Conservation (phyloP, 2,797 vertebrate species). For the Molossus alvarezi region DNA sequence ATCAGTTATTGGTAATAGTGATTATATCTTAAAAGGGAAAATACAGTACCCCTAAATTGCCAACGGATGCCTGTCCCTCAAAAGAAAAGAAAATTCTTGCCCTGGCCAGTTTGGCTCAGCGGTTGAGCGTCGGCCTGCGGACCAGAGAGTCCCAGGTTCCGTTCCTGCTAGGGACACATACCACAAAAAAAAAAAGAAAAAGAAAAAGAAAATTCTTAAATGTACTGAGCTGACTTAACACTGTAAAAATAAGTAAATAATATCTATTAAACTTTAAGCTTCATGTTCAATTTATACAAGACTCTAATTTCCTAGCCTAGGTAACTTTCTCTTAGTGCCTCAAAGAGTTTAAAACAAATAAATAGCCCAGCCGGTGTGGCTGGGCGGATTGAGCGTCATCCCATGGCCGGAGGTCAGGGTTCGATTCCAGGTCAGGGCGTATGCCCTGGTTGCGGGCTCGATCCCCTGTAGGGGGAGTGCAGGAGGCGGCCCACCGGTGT, state of each 20-base stretch:
- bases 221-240: slow-evolving; percentile 24
- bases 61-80: background rate
- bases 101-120: too few relatives aligned
- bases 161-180: too few relatives aligned
- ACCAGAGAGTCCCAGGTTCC: too few relatives aligned
- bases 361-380: too few relatives aligned
- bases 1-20: background rate
- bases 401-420: too few relatives aligned
- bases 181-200: background rate
- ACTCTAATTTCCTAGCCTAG: background rate
- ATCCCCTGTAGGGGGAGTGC: too few relatives aligned
- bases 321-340: background rate
- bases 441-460: too few relatives aligned
- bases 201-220: slow-evolving; percentile 60
- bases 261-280: background rate
- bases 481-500: too few relatives aligned
- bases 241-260: slow-evolving; percentile 45
- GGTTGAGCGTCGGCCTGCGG: too few relatives aligned
- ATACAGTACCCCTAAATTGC: slow-evolving; percentile 1
- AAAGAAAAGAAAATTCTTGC: slow-evolving; percentile 53
- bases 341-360: background rate
- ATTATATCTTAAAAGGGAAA: background rate
- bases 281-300: slow-evolving; percentile 40
- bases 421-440: too few relatives aligned
- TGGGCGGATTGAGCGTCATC: too few relatives aligned